Conservation (phyloP, 2,797 vertebrate genomes). For the Oryzias dopingdopingensis region DNA sequence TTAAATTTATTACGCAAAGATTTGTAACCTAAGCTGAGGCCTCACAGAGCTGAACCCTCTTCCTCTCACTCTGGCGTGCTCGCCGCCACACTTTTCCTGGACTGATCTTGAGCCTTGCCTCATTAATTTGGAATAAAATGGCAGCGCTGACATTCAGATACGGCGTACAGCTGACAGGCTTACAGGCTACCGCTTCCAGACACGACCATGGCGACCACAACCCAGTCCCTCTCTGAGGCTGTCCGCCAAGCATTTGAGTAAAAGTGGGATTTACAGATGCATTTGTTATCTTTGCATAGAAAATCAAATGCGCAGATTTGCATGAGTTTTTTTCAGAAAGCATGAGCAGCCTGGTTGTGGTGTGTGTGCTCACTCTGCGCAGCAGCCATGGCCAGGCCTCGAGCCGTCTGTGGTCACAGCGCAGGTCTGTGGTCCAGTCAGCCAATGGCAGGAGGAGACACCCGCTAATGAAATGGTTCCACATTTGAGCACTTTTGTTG, state of each 20-base stretch:
- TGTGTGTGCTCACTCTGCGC: conserved; percentile 35
- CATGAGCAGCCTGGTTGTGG: conserved; percentile 34
- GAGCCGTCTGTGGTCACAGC: conserved; percentile 59
- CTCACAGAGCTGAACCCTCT: conserved; percentile 17
- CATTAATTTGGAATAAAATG: conserved; percentile 72
- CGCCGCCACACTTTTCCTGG: conserved; percentile 49
- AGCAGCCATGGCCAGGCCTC: conserved; percentile 52
- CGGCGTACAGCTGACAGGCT: conserved; percentile 64
- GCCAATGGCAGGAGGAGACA: conserved; percentile 68
- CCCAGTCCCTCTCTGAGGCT: conserved; percentile 56
- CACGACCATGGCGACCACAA: conserved; percentile 67
- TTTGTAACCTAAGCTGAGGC: conserved; percentile 8
- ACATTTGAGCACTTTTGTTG: conserved; percentile 50
- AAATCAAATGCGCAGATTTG: conserved; percentile 25
- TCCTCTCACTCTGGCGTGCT: conserved; percentile 36
- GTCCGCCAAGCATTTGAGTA: conserved; percentile 48
- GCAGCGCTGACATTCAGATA: conserved; percentile 61
- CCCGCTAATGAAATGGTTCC: conserved; percentile 79
- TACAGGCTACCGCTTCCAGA: conserved; percentile 72
- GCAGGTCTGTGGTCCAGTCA: conserved; percentile 64
- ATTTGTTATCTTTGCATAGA: conserved; percentile 34
- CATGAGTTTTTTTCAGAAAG: conserved; percentile 33
- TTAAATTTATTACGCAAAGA: conserved; percentile 1
- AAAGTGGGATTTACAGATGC: background rate
- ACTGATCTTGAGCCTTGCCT: conserved; percentile 55